Evolutionary conservation across 2,888 invertebrate species (phyloP).

Genomic region (Agonopterix heracliana): DNA sequence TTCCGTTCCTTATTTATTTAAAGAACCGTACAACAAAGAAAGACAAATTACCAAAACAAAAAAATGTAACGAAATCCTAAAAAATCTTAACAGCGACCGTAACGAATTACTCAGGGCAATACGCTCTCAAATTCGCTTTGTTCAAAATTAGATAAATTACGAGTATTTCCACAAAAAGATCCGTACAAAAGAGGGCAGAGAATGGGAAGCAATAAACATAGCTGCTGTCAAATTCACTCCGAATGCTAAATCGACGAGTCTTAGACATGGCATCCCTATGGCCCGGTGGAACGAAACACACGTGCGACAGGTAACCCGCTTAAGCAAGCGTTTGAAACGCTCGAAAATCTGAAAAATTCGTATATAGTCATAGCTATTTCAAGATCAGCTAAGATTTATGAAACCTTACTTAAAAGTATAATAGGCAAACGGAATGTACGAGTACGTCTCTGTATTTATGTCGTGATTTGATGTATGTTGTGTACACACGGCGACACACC

Average conservation of each 20-base stretch:
- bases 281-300: slow-evolving; percentile 16
- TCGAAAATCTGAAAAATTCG: neutral
- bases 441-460: no score
- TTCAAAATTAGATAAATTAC: slow-evolving; percentile 68
- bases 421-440: no score
- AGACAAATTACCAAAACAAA: no score
- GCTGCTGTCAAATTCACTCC: slow-evolving; percentile 60
- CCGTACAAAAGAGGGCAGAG: slow-evolving; percentile 47
- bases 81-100: slow-evolving; percentile 10
- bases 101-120: slow-evolving; percentile 22
- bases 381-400: no score
- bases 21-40: no score
- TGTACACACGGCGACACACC: no score
- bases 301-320: slow-evolving; percentile 11
- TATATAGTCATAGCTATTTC: no score
- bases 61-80: neutral
- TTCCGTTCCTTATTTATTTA: no score
- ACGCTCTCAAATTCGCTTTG: slow-evolving; percentile 52
- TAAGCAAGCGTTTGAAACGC: neutral
- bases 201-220: slow-evolving; percentile 59
- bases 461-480: no score
- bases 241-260: slow-evolving; percentile 56
- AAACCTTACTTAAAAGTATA: no score
- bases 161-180: slow-evolving; percentile 46
- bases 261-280: slow-evolving; percentile 30